Base-by-base conservation (phyloP, 2,888 invertebrate species). In the Brenthis ino region DNA sequence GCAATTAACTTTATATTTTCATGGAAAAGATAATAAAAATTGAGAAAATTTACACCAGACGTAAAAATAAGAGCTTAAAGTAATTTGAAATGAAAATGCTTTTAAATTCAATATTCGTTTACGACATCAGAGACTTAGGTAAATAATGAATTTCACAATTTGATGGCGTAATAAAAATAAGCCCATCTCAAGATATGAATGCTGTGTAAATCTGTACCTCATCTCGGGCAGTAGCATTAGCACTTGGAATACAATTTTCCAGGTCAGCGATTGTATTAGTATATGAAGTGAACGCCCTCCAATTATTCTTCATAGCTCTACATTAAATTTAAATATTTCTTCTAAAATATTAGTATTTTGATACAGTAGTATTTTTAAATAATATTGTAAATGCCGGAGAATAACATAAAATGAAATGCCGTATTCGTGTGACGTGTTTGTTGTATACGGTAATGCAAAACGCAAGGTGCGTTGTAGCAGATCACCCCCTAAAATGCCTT, bases 81-180 rank as follows among this genome's bases (percentile, higher is more conserved):
- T 33, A 63, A 8, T 20, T 53, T 53, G 14, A 63, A 63, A 20
- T 14, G 51, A 63, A 51, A 63, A 53, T 37, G 37, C 53, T 53
- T 33, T 53, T 37, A 50, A 60, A 60, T n/a, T 16, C 28, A 50
- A 60, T 60, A 63, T 33, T 53, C 33, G 50, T 63, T 63, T 63
- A 63, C 53, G 63, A 63, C 51, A 53, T 37, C 4, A 6, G 63
- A 20, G 60, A 53, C 16, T 63, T 37, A 53, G 16, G 37, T 53
- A 63, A 63, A 63, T 63, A 63, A 63, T 53, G 37, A 43, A 14
- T 63, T 63, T 63, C 63, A 63, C 53, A 33, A 53, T 63, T 63
- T 63, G 8, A 63, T 63, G 20, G 63, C 53, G 37, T 16, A 8
- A 20, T 63, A 43, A 53, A 63, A 53, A 63, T 37, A 63, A 53